These are phyloP conservation scores for Cynaeus angustus DNA, from an alignment of 2,888 invertebrate species.

Conservation along the genomic window DNA sequence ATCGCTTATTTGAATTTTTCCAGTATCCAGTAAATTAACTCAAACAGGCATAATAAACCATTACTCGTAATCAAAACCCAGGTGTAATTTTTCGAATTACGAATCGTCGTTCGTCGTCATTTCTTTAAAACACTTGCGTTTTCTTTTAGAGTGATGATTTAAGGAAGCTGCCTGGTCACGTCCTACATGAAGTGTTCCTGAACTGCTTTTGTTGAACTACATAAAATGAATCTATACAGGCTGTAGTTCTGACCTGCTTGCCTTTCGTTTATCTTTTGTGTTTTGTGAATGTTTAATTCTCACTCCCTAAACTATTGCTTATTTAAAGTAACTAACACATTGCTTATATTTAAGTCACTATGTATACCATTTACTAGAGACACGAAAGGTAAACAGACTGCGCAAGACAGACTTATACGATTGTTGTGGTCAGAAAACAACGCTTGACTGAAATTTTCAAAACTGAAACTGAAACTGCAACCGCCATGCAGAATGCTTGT, in stretches of 20 bases:
- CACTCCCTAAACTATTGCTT: conserved; percentile 1
- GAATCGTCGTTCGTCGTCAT: background rate
- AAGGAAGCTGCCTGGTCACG: conserved; percentile 38
- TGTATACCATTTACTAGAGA: conserved; percentile 13
- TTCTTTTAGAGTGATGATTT: conserved; percentile 37
- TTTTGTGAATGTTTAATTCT: conserved; percentile 52
- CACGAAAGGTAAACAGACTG: conserved; percentile 23
- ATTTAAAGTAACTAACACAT: conserved; percentile 42
- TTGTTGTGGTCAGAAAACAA: conserved; percentile 41
- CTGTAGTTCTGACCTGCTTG: conserved; percentile 58
- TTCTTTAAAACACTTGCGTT: conserved; percentile 6
- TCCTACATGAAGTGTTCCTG: conserved; percentile 44
- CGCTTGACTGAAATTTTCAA: conserved; percentile 57
- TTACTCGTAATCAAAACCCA: conserved; percentile 39
- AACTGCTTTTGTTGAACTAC: conserved; percentile 53
- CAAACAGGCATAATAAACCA: conserved; percentile 29
- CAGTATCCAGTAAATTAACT: conserved; percentile 58
- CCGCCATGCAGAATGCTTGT: conserved; percentile 59
- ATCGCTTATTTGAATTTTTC: conserved; percentile 70
- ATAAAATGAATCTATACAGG: conserved; percentile 56
- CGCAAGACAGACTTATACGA: conserved; percentile 29
- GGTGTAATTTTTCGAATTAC: too few relatives aligned
- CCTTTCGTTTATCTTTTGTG: conserved; percentile 63
- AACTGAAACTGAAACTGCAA: conserved; percentile 46
- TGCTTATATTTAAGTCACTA: conserved; percentile 26